Evolutionary conservation across 2,888 invertebrate species (phyloP).

Genomic region (Ptychoptera albimana): DNA sequence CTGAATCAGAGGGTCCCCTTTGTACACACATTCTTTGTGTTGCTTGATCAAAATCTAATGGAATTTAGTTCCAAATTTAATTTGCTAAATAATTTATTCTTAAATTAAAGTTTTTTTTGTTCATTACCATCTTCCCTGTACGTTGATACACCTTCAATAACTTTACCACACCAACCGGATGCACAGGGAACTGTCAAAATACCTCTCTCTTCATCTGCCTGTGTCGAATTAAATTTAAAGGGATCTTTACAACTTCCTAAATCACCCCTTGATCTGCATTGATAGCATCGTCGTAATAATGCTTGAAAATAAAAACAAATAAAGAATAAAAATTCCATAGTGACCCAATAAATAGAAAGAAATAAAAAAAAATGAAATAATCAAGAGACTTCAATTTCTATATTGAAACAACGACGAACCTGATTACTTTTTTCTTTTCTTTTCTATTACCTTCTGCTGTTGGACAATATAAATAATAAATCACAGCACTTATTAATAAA

Average conservation of each 20-base stretch:
- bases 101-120: not conserved
- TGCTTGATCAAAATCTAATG: constrained; percentile 68
- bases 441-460: too few species aligned
- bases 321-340: not conserved
- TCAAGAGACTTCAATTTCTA: too few species aligned
- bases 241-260: constrained; percentile 80
- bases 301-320: constrained; percentile 31
- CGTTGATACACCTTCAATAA: constrained; percentile 63
- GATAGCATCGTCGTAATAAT: constrained; percentile 57
- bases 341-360: not conserved
- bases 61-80: constrained; percentile 8
- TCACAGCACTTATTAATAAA: too few species aligned
- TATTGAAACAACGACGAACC: too few species aligned
- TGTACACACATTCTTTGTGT: constrained; percentile 79
- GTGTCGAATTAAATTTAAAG: constrained; percentile 62
- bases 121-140: constrained; percentile 59
- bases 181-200: constrained; percentile 66
- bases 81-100: not conserved
- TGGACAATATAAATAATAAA: too few species aligned
- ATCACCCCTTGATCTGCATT: constrained; percentile 75
- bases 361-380: too few species aligned
- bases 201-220: constrained; percentile 51
- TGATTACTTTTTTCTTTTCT: too few species aligned
- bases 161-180: constrained; percentile 87
- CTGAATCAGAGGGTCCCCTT: constrained; percentile 72